Conservation (phyloP, 30 jellyfish, hydroid and myxozoan species). For the Hydra vulgaris region DNA sequence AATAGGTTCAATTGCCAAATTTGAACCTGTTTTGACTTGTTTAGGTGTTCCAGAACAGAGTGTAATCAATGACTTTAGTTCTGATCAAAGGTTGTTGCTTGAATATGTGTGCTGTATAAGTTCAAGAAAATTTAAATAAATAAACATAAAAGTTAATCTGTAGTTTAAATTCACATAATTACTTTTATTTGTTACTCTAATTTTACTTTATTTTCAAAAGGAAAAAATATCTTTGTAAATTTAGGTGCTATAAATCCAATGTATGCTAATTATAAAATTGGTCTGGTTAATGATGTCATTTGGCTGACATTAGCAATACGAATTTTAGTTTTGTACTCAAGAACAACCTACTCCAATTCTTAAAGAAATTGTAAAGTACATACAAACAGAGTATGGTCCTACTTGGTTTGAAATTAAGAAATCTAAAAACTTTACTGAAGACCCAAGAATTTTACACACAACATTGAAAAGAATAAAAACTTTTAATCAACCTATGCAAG, state of each 20-base stretch:
- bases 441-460: background rate
- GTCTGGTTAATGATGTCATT: background rate
- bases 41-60: background rate
- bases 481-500: background rate
- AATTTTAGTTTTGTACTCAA: background rate
- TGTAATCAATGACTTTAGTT: background rate
- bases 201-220: no score
- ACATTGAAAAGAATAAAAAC: background rate
- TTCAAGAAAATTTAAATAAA: background rate
- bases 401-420: background rate
- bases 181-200: background rate
- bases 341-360: background rate
- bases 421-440: background rate
- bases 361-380: background rate
- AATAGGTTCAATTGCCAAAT: background rate
- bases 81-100: background rate
- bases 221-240: background rate
- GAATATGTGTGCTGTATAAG: background rate
- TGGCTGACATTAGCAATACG: background rate
- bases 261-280: background rate
- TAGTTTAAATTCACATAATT: background rate
- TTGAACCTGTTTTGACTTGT: background rate
- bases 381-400: background rate
- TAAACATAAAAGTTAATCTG: background rate
- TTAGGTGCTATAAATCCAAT: background rate